Evolutionary conservation across 2,888 invertebrate genomes (phyloP).

Genomic region (Lamellibrachia columna): DNA sequence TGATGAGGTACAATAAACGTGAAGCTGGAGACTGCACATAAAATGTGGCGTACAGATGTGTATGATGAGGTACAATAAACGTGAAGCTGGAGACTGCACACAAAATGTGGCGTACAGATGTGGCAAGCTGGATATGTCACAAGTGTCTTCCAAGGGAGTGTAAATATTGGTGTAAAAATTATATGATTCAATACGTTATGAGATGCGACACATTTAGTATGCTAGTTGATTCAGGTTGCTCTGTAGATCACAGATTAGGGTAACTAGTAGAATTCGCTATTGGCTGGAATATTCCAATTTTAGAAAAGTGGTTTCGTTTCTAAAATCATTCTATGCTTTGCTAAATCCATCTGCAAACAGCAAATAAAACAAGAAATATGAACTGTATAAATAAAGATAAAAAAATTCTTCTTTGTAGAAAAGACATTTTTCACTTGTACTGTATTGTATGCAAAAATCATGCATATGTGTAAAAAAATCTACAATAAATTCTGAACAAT

Average conservation of each 20-base stretch:
- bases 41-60: not conserved
- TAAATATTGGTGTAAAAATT: not conserved
- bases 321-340: not conserved
- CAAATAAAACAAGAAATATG: too few species aligned
- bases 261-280: not conserved
- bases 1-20: not conserved
- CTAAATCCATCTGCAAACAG: not conserved
- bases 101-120: not conserved
- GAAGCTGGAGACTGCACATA: not conserved
- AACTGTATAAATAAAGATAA: too few species aligned
- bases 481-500: not conserved
- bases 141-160: not conserved
- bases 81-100: too few species aligned
- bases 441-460: too few species aligned
- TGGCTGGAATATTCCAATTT: not conserved
- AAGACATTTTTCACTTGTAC: too few species aligned
- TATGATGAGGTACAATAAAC: not conserved
- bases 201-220: not conserved
- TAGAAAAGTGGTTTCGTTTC: not conserved
- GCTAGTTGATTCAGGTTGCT: not conserved
- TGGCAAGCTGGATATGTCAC: not conserved
- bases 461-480: not conserved
- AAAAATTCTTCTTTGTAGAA: too few species aligned
- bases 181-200: not conserved
- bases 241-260: not conserved